Evolutionary conservation across 2,888 invertebrate species (phyloP), one percentile per base, ranked within the genome.

Genomic region (Chesias legatella): DNA sequence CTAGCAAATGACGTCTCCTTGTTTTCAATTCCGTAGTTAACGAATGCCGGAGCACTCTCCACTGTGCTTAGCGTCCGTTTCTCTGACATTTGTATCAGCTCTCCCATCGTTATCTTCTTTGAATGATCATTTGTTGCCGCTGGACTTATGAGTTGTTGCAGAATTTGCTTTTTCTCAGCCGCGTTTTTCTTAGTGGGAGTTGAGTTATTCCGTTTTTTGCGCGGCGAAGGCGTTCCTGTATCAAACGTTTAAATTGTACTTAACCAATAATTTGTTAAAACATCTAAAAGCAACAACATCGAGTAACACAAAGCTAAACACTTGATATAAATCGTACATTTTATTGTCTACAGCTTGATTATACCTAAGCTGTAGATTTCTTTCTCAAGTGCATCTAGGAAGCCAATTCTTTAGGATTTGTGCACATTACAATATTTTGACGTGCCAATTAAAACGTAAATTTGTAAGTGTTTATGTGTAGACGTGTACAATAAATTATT

Each of bases 171-270:
- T 74, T 94, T 94, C 77, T 94, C 94, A 21, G 93, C 92, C 10
- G 91, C 91, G 60, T 92, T 93, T 73, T 93, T 93, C 84, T 92
- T 93, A 6, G 93, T 92, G 10, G 94, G 94, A 10, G 94, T 94
- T 6, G 94, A 94, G 73, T 94, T 94, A 80, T 94, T 94, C 58
- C 94, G 90, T 79, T 94, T 93, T 82, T 94, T 93, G 60, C 94
- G 91, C 31, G 94, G 94, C 35, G 94, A 94, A 17, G 94, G 94
- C 25, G 93, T 92, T 67, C 93, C 94, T 94, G 84, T 56, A 67
- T 56, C 62, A 56, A 64, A 67, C 38, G 11, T 39, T 54, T 29
- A 41, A 34, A 48, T 38, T 51, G 13, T 45, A 50, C 38, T 49
- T 46, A 30, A 33, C 26, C 33, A 26, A 35, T 8, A n/a, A 8